Percentiles rank a stretch among this genome's conserved stretches.
Conservation (phyloP, 2,888 invertebrate species). For the Pandemis cinnamomeana region DNA sequence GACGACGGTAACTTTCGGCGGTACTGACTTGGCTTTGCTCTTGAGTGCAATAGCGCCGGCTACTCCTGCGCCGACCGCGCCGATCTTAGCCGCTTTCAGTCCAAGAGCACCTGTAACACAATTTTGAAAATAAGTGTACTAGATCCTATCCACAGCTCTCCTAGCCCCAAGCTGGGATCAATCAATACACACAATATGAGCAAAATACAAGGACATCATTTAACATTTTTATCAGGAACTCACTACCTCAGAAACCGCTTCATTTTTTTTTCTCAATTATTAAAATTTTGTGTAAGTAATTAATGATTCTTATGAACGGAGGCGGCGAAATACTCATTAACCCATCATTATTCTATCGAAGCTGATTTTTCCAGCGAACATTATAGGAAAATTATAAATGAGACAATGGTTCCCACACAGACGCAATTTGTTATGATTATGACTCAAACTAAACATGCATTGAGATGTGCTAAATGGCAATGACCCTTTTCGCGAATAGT, state of each 20-base stretch:
- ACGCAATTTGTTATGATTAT: constrained; percentile 40
- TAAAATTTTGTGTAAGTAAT: neutral
- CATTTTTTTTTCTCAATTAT: neutral
- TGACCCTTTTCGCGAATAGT: constrained; percentile 32
- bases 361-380: constrained; percentile 27
- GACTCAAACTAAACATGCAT: constrained; percentile 10
- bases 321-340: neutral
- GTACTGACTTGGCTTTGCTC: constrained; percentile 59
- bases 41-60: constrained; percentile 73
- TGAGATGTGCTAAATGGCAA: constrained; percentile 40
- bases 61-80: constrained; percentile 68
- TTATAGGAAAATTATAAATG: constrained; percentile 16
- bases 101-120: constrained; percentile 53
- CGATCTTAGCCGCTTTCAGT: constrained; percentile 75
- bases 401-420: constrained; percentile 49
- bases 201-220: no score
- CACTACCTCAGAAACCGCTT: neutral
- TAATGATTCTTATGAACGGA: neutral
- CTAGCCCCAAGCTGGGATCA: no score
- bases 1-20: constrained; percentile 36
- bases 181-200: no score
- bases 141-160: no score
- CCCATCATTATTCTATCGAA: constrained; percentile 6
- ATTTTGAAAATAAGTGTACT: neutral
- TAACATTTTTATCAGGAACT: no score